These are phyloP conservation scores for Drosophila pseudoobscura DNA, from an alignment of 1,140 invertebrate genomes.

Conservation along the genomic window DNA sequence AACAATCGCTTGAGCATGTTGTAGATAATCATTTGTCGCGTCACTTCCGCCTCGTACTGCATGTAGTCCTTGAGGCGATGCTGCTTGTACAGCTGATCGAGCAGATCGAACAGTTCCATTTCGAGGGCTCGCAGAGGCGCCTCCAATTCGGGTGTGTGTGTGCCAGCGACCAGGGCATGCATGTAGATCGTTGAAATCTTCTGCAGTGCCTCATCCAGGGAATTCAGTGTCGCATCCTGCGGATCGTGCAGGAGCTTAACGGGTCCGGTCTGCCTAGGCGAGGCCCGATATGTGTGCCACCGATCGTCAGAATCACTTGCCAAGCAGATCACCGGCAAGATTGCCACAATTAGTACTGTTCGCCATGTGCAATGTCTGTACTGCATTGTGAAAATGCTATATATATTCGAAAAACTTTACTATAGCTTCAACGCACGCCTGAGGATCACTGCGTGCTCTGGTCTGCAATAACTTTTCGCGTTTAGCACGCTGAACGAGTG, in stretches of 20 bases:
- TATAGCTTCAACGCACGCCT: constrained; percentile 47
- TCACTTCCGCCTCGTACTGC: constrained; percentile 77
- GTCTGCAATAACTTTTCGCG: constrained; percentile 47
- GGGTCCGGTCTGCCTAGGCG: constrained; percentile 56
- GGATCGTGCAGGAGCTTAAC: constrained; percentile 42
- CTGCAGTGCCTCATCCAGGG: constrained; percentile 56
- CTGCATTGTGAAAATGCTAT: constrained; percentile 7
- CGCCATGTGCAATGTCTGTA: background rate
- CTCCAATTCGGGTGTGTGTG: constrained; percentile 68
- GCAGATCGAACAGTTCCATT: constrained; percentile 67
- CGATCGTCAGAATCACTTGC: constrained; percentile 8
- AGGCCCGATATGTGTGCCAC: constrained; percentile 35
- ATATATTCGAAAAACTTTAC: background rate
- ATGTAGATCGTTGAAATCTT: constrained; percentile 72
- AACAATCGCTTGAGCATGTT: constrained; percentile 77
- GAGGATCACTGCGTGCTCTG: constrained; percentile 65
- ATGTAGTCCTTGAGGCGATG: constrained; percentile 74
- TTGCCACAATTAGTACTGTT: background rate
- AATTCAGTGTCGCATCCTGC: constrained; percentile 53
- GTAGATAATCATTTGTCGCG: constrained; percentile 79
- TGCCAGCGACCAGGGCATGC: constrained; percentile 70
- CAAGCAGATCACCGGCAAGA: constrained; percentile 11
- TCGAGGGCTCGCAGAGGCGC: constrained; percentile 57
- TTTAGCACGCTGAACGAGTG: background rate
- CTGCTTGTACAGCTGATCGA: constrained; percentile 68